Evolutionary conservation across 2,113 vertebrate species (phyloP).

Genomic region (Canis aureus): DNA sequence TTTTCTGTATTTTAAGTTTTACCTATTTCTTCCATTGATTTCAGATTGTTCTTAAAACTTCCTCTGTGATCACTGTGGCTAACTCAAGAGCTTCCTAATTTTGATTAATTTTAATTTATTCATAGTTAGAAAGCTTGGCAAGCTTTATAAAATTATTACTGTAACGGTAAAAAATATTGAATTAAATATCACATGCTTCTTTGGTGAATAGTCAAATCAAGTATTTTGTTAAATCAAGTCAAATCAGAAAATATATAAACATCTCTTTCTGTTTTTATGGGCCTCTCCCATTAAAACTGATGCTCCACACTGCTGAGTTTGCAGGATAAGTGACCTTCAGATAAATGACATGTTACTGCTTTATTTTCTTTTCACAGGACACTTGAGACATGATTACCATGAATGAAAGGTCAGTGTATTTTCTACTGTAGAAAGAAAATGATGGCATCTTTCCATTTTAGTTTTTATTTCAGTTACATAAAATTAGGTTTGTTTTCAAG

Average conservation of each 20-base stretch:
- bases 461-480: slow-evolving; percentile 25
- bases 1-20: background rate
- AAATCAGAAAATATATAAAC: background rate
- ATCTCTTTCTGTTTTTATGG: background rate
- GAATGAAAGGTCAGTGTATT: background rate
- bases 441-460: background rate
- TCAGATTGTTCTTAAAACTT: background rate
- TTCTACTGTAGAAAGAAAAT: background rate
- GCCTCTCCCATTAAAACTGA: background rate
- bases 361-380: slow-evolving; percentile 51
- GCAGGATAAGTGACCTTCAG: background rate
- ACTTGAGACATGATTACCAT: background rate
- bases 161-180: background rate
- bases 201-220: background rate
- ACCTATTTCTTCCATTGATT: background rate
- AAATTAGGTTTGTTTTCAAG: background rate
- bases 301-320: background rate
- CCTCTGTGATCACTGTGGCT: background rate
- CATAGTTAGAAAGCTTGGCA: background rate
- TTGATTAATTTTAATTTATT: slow-evolving; percentile 37
- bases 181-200: background rate
- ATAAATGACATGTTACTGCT: background rate
- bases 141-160: background rate
- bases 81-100: background rate
- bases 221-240: background rate